phyloP scores from a whole-genome alignment of 2,113 vertebrate species.

The Heterochromis multidens region DNA sequence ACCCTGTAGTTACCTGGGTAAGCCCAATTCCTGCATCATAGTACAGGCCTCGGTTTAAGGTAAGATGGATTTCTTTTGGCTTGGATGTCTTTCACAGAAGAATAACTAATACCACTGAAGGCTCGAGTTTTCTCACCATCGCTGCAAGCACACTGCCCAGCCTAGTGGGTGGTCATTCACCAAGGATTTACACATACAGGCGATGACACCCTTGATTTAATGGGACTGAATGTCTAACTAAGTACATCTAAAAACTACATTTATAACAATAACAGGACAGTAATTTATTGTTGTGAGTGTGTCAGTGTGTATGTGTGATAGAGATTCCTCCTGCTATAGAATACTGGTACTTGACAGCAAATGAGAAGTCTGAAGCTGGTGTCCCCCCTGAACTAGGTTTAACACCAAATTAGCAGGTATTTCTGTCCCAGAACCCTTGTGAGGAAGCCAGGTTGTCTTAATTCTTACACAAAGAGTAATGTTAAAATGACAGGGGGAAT shows the following conservation, averaged over 20 bases:
- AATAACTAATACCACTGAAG: background rate
- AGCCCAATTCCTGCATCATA: too few relatives aligned
- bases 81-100: background rate
- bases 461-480: background rate
- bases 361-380: fast-evolving
- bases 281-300: background rate
- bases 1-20: background rate
- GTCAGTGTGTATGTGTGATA: background rate
- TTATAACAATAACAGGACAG: background rate
- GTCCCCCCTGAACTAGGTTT: background rate
- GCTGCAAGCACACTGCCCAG: too few relatives aligned
- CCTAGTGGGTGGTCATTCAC: too few relatives aligned
- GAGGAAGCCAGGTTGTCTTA: fast-evolving
- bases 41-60: too few relatives aligned
- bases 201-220: background rate
- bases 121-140: background rate
- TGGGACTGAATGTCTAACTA: background rate
- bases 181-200: fast-evolving
- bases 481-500: background rate
- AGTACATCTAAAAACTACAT: fast-evolving
- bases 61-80: background rate
- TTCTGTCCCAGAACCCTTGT: background rate
- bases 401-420: background rate
- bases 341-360: background rate
- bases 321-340: too few relatives aligned